Conservation (phyloP, 2,113 vertebrate species). For the Polyodon spathula region DNA sequence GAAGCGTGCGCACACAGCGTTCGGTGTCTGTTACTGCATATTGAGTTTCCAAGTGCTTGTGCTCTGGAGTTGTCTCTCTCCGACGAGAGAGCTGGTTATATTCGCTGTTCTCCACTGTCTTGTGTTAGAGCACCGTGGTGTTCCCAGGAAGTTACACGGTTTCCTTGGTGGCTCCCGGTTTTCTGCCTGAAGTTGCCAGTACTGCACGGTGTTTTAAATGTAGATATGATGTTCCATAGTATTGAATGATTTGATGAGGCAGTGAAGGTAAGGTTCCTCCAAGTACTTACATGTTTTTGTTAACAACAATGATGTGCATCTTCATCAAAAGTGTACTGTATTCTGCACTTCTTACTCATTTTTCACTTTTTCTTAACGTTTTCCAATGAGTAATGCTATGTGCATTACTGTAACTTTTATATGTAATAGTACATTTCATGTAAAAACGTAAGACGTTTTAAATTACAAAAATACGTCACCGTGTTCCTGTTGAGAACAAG, state of each 20-base stretch:
- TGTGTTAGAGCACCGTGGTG: background rate
- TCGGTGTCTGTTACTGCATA: conserved; percentile 14
- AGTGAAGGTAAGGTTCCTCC: conserved; percentile 2
- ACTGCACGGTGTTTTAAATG: background rate
- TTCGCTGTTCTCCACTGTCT: background rate
- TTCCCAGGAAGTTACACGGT: conserved; percentile 19
- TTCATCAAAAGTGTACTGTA: no score
- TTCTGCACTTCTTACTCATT: no score
- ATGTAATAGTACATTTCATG: no score
- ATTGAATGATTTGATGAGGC: background rate
- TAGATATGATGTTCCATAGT: no score
- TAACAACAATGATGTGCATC: no score
- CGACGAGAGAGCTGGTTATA: background rate
- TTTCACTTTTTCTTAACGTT: no score
- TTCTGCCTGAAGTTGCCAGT: conserved; percentile 3
- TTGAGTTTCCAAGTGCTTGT: conserved; percentile 4
- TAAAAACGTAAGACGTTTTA: no score
- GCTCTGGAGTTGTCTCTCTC: conserved; percentile 13
- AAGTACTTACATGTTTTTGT: no score
- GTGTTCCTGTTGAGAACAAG: no score
- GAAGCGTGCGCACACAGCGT: conserved; percentile 8
- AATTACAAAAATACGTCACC: no score
- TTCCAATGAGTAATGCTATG: no score
- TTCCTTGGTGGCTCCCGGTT: conserved; percentile 5
- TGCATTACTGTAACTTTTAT: no score